phyloP scores from a whole-genome alignment of 2,888 invertebrate species.

The Eurytoma adleriae region DNA sequence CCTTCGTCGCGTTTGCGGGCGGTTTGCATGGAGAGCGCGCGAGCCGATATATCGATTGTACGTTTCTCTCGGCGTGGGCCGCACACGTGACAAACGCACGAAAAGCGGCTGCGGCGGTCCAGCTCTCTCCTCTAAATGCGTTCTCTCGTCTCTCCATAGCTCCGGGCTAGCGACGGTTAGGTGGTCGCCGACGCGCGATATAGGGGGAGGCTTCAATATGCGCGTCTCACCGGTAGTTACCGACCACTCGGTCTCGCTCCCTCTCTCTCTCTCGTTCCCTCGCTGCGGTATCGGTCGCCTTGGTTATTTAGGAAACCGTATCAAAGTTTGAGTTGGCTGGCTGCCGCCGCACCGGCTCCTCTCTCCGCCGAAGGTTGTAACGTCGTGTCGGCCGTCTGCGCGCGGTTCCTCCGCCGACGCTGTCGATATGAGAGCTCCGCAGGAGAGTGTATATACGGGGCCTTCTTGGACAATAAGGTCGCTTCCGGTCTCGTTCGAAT shows the following conservation, averaged over 20 bases:
- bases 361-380: slow-evolving; percentile 9
- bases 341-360: slow-evolving; percentile 59
- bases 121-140: slow-evolving; percentile 35
- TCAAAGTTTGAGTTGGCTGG: slow-evolving; percentile 72
- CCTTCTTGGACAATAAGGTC: slow-evolving; percentile 66
- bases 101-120: slow-evolving; percentile 58
- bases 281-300: slow-evolving; percentile 71
- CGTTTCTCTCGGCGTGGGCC: slow-evolving; percentile 49
- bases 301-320: slow-evolving; percentile 74
- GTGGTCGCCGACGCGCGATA: slow-evolving; percentile 34
- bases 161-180: slow-evolving; percentile 25
- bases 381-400: too few relatives aligned
- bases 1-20: slow-evolving; percentile 52
- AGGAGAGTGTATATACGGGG: slow-evolving; percentile 26
- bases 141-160: slow-evolving; percentile 29
- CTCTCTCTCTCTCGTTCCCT: slow-evolving; percentile 54
- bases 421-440: slow-evolving; percentile 54
- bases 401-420: slow-evolving; percentile 4
- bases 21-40: slow-evolving; percentile 57
- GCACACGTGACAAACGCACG: slow-evolving; percentile 68
- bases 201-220: slow-evolving; percentile 69
- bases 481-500: slow-evolving; percentile 61
- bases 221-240: slow-evolving; percentile 68
- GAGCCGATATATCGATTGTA: slow-evolving; percentile 60
- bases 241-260: slow-evolving; percentile 65